phyloP scores from a whole-genome alignment of 1,140 invertebrate genomes.

The Pogonomyrmex californicus region DNA sequence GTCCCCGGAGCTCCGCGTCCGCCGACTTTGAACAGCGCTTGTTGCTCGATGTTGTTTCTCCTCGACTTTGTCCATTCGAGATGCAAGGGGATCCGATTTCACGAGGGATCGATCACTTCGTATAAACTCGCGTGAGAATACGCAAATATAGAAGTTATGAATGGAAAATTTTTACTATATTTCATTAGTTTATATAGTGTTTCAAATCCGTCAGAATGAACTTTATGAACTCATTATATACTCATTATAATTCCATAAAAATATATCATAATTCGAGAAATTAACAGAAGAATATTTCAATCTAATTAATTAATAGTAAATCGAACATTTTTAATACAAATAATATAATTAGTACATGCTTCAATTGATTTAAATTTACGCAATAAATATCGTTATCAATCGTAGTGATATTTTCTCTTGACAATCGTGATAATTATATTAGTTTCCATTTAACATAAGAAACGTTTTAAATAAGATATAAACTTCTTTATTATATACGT shows the following conservation, averaged over 20 bases:
- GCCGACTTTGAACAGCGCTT: conserved; percentile 24
- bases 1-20: conserved; percentile 1
- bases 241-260: background rate
- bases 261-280: background rate
- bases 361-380: background rate
- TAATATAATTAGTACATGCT: background rate
- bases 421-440: background rate
- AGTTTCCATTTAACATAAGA: background rate
- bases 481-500: background rate
- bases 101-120: conserved; percentile 8
- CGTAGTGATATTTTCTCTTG: background rate
- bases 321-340: background rate
- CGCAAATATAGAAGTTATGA: background rate
- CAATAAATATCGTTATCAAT: background rate
- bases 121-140: background rate
- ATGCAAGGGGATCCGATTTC: conserved; percentile 38
- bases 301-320: conserved; percentile 4
- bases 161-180: background rate
- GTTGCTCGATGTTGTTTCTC: conserved; percentile 14
- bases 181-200: background rate
- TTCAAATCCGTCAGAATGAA: background rate
- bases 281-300: background rate
- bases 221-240: background rate
- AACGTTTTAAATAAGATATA: background rate
- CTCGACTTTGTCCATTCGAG: conserved; percentile 4